Percentiles rank a stretch among this genome's conserved stretches.
Conservation (phyloP, 1,140 invertebrate species). For the Ceratina calcarata region DNA sequence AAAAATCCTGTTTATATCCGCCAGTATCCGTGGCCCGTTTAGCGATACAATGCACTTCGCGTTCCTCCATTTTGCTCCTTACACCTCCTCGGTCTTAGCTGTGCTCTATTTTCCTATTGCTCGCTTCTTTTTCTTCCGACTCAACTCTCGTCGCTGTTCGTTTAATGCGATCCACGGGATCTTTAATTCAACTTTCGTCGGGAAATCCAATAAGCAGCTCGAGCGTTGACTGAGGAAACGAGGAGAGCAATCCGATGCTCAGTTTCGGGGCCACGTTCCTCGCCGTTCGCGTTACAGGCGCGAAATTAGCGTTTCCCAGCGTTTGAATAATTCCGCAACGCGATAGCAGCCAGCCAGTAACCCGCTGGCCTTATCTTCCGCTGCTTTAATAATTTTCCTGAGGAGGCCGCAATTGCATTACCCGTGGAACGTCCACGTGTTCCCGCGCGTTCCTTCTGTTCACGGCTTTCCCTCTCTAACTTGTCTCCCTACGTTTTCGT, state of each 20-base stretch:
- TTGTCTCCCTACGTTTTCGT: not conserved
- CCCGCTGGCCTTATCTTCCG: constrained; percentile 35
- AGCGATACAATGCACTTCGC: not conserved
- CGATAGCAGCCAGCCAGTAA: not conserved
- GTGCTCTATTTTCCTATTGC: not conserved
- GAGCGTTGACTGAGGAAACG: constrained; percentile 35
- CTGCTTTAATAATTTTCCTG: constrained; percentile 59
- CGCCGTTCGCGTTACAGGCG: constrained; percentile 1
- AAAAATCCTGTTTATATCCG: not conserved
- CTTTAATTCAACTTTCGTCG: constrained; percentile 50
- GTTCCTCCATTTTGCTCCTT: not conserved
- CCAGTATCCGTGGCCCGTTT: not conserved
- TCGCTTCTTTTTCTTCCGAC: no score
- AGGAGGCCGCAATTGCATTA: constrained; percentile 39
- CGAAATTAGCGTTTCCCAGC: constrained; percentile 64
- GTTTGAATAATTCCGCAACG: constrained; percentile 58
- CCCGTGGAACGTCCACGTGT: not conserved
- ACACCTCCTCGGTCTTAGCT: not conserved
- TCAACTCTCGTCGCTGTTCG: no score
- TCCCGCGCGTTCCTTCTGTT: not conserved
- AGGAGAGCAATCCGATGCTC: constrained; percentile 10
- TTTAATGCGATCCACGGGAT: constrained; percentile 27
- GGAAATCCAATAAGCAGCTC: constrained; percentile 57
- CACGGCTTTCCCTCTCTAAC: no score
- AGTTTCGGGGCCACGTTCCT: no score